Evolutionary conservation across 2,888 invertebrate genomes (phyloP).

Genomic region (Pelosia muscerda): DNA sequence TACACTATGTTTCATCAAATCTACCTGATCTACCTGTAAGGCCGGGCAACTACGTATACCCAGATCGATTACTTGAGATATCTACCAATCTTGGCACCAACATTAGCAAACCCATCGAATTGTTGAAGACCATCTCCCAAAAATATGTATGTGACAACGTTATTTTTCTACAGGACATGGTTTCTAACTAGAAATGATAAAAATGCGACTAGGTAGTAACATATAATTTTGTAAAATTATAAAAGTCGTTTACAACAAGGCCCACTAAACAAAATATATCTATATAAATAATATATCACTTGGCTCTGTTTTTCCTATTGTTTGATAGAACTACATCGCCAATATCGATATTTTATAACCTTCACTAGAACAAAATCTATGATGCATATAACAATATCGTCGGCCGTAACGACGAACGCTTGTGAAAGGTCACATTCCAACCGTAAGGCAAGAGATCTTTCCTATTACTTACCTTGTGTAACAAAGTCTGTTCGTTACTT

Average conservation of each 20-base stretch:
- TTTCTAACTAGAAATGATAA: not conserved
- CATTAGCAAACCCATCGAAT: too few relatives aligned
- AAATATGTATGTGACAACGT: too few relatives aligned
- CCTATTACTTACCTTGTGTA: slow-evolving; percentile 14
- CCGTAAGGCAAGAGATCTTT: slow-evolving; percentile 35
- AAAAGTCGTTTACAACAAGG: not conserved
- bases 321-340: slow-evolving; percentile 7
- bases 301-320: slow-evolving; percentile 3
- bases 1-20: too few relatives aligned
- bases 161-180: not conserved
- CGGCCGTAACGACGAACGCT: slow-evolving; percentile 35
- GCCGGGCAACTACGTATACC: too few relatives aligned
- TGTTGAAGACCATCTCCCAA: too few relatives aligned
- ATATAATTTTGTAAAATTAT: too few relatives aligned
- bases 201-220: too few relatives aligned
- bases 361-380: slow-evolving; percentile 46
- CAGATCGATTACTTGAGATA: too few relatives aligned
- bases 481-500: slow-evolving; percentile 18
- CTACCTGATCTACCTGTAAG: too few relatives aligned
- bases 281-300: too few relatives aligned
- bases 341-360: slow-evolving; percentile 32
- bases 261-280: not conserved
- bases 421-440: slow-evolving; percentile 54
- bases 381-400: slow-evolving; percentile 43
- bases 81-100: too few relatives aligned